Percentiles rank a stretch among this genome's conserved stretches.
phyloP scores from a whole-genome alignment of 2,797 vertebrate species.

The Sebastes miniatus region DNA sequence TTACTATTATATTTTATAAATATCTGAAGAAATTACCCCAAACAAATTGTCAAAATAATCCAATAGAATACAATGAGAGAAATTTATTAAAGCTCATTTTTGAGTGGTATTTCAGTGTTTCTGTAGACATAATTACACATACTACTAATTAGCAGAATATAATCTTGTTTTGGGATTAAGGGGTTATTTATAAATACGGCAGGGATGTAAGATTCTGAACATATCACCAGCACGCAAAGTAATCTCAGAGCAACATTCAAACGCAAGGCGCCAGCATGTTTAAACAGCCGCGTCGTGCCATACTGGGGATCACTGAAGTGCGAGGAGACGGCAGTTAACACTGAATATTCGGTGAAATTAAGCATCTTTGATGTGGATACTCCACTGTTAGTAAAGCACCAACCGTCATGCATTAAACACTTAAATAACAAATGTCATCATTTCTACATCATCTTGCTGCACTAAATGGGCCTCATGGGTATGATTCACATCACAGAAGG shows the following conservation, averaged over 20 bases:
- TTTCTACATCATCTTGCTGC: slow-evolving; percentile 35
- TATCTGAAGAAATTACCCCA: too few species aligned
- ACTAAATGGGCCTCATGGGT: slow-evolving; percentile 34
- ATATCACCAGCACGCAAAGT: background rate
- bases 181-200: background rate
- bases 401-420: slow-evolving; percentile 34
- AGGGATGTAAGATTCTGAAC: background rate
- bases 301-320: background rate
- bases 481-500: slow-evolving; percentile 32
- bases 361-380: slow-evolving; percentile 21
- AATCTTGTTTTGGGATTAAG: background rate
- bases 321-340: slow-evolving; percentile 13
- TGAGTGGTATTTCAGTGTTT: background rate
- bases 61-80: background rate
- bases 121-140: background rate
- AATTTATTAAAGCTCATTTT: background rate
- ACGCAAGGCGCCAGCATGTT: background rate
- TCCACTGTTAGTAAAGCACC: slow-evolving; percentile 11
- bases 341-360: slow-evolving; percentile 23
- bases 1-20: background rate
- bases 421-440: slow-evolving; percentile 43
- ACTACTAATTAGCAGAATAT: background rate
- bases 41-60: background rate
- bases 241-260: background rate
- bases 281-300: background rate